A percentile compares a stretch with the other conserved stretches of the same genome.
These are phyloP conservation scores for Trichomalopsis sarcophagae DNA, from an alignment of 1,140 invertebrate species.

Conservation along the genomic window DNA sequence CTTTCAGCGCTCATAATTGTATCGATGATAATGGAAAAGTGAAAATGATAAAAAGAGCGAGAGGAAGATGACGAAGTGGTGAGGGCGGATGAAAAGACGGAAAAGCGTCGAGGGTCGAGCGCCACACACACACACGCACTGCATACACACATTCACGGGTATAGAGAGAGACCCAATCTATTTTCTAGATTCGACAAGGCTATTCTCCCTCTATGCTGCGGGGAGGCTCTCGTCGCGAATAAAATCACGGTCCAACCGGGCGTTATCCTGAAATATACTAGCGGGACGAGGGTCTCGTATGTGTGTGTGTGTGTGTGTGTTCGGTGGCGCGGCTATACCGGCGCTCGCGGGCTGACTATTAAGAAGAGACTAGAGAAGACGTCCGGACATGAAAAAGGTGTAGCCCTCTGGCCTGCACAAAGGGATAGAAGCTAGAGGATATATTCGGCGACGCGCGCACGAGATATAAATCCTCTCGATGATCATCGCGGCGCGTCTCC, in stretches of 20 bases:
- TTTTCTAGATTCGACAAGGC: constrained; percentile 22
- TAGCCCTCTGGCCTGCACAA: not conserved
- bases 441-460: not conserved
- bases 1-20: constrained; percentile 26
- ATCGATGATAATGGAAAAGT: constrained; percentile 19
- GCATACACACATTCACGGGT: not conserved
- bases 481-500: not conserved
- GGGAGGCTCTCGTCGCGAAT: not conserved
- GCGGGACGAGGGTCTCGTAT: not conserved
- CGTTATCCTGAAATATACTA: constrained; percentile 22
- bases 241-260: not conserved
- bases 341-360: not conserved
- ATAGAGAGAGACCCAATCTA: constrained; percentile 2
- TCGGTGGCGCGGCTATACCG: not conserved
- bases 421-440: not conserved
- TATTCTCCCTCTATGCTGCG: not conserved
- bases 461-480: constrained; percentile 31
- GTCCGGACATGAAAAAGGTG: constrained; percentile 16
- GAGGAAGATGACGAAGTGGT: not conserved
- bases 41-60: constrained; percentile 9
- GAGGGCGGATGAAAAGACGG: not conserved
- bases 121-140: not conserved
- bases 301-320: too few species aligned
- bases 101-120: not conserved
- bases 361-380: constrained; percentile 30